Conservation (phyloP, 2,888 invertebrate genomes). For the Diachrysia chrysitis region DNA sequence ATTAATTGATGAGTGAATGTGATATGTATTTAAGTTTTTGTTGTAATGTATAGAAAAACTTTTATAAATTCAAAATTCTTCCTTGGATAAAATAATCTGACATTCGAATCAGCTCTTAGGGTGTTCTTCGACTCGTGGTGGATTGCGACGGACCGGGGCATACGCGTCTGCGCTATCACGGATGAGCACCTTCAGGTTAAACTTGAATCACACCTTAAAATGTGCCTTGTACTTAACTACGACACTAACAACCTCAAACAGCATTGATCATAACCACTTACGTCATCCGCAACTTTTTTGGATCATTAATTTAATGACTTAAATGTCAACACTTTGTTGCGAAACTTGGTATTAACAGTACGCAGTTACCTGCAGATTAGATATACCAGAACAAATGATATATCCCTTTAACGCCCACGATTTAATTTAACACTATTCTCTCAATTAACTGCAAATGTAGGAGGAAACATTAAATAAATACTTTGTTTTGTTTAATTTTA, state of each 20-base stretch:
- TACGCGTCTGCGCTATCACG: too few species aligned
- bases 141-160: too few species aligned
- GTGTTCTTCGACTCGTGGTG: too few species aligned
- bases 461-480: background rate
- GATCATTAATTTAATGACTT: constrained; percentile 39
- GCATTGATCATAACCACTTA: background rate
- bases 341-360: constrained; percentile 16
- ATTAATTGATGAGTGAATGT: too few species aligned
- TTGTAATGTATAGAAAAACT: too few species aligned
- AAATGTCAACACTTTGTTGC: constrained; percentile 29
- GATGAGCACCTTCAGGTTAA: too few species aligned
- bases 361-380: constrained; percentile 36
- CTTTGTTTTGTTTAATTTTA: constrained; percentile 5
- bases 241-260: background rate
- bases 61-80: too few species aligned
- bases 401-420: constrained; percentile 8
- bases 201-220: too few species aligned
- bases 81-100: too few species aligned
- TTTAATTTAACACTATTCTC: constrained; percentile 6
- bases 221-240: background rate
- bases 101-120: too few species aligned
- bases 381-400: constrained; percentile 38
- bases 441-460: constrained; percentile 30
- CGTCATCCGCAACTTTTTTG: constrained; percentile 36
- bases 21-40: too few species aligned